Percentiles rank a stretch among this genome's conserved stretches.
These are phyloP conservation scores for Pelvicachromis taeniatus DNA, from an alignment of 2,113 vertebrate genomes.

Conservation along the genomic window DNA sequence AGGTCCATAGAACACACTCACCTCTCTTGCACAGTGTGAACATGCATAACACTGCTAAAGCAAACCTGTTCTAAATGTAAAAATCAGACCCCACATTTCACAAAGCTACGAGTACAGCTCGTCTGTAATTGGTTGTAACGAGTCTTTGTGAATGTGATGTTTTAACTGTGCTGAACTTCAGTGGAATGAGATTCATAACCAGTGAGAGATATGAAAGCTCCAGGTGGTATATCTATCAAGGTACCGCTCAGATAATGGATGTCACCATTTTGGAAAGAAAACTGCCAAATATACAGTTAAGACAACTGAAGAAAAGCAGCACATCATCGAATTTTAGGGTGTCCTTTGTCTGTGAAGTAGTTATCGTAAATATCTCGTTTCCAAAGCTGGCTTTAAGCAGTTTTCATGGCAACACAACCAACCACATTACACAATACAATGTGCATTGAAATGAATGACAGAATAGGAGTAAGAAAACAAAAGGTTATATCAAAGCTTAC, in stretches of 20 bases:
- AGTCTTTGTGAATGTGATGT: background rate
- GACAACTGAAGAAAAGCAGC: background rate
- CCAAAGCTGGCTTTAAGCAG: constrained; percentile 64
- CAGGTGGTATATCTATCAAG: background rate
- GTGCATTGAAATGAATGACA: constrained; percentile 50
- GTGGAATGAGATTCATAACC: background rate
- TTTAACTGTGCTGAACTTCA: background rate
- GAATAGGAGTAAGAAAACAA: constrained; percentile 36
- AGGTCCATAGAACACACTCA: background rate
- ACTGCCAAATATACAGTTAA: background rate
- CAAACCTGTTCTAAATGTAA: background rate
- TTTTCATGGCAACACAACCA: constrained; percentile 53
- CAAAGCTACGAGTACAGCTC: background rate
- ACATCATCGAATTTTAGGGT: background rate
- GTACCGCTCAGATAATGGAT: background rate
- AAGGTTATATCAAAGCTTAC: constrained; percentile 43
- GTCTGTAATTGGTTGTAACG: background rate
- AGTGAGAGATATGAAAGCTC: background rate
- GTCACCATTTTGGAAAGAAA: background rate
- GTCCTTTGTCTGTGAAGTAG: background rate
- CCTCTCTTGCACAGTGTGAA: background rate
- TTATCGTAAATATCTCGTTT: background rate
- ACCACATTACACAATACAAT: constrained; percentile 41
- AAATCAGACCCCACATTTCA: background rate
- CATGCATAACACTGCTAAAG: background rate